phyloP scores from a whole-genome alignment of 23 tunicate genomes.

The Phallusia fumigata region DNA sequence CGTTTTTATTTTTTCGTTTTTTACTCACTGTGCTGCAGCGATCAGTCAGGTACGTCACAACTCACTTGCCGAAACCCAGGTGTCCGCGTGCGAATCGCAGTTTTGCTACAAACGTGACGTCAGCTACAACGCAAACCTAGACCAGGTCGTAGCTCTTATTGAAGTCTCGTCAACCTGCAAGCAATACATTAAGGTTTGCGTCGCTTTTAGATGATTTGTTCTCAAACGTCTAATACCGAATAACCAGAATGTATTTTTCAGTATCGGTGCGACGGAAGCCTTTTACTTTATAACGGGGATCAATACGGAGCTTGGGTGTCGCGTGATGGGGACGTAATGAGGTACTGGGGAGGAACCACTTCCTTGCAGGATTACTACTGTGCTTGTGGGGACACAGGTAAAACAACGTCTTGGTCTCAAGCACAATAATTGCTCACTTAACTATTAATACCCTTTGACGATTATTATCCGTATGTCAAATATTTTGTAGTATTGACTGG shows the following conservation, averaged over 20 bases:
- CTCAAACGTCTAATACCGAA: not conserved
- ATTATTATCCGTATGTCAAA: no score
- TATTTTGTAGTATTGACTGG: no score
- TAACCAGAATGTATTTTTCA: not conserved
- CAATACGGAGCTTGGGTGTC: constrained; percentile 18
- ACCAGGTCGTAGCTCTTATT: not conserved
- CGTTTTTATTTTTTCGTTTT: no score
- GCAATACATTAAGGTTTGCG: not conserved
- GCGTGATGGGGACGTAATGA: constrained; percentile 13
- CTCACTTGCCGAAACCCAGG: not conserved
- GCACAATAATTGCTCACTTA: not conserved
- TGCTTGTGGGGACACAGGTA: constrained; percentile 28
- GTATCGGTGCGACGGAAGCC: not conserved
- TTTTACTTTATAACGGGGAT: not conserved
- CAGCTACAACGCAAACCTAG: not conserved
- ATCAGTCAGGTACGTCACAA: not conserved
- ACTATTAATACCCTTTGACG: not conserved
- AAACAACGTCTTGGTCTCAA: not conserved
- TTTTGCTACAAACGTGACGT: not conserved
- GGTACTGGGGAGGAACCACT: constrained; percentile 20
- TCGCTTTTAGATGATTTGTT: not conserved
- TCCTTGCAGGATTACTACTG: constrained; percentile 10
- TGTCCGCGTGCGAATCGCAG: not conserved
- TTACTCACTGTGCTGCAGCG: not conserved
- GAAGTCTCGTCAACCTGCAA: not conserved